Evolutionary conservation across 2,888 invertebrate species (phyloP).

Genomic region (Leucophenga montana): DNA sequence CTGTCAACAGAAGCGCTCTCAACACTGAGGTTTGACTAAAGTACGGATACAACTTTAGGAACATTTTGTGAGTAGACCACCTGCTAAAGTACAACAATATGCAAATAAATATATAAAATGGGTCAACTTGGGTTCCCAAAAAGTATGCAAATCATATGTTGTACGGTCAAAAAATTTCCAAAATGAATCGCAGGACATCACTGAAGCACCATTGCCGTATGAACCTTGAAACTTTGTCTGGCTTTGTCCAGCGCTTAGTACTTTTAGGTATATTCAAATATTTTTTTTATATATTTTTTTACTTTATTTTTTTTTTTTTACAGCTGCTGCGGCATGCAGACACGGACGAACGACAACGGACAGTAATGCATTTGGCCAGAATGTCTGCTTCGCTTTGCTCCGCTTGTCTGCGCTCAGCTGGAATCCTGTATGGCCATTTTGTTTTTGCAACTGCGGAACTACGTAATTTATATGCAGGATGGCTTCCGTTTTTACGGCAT

Average conservation of each 20-base stretch:
- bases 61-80: neutral
- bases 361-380: too few relatives aligned
- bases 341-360: neutral
- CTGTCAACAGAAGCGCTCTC: neutral
- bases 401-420: neutral
- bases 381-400: too few relatives aligned
- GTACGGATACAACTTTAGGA: too few relatives aligned
- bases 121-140: neutral
- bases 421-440: neutral
- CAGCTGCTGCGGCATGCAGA: slow-evolving; percentile 3
- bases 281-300: neutral
- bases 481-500: slow-evolving; percentile 39
- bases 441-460: slow-evolving; percentile 28
- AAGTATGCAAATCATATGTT: neutral
- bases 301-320: neutral
- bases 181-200: slow-evolving; percentile 14
- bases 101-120: neutral
- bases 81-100: neutral
- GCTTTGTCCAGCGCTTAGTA: neutral
- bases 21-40: too few relatives aligned
- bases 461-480: slow-evolving; percentile 40
- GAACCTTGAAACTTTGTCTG: neutral
- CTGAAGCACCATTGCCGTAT: neutral
- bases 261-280: neutral
- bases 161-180: neutral